Conservation (phyloP, 2,797 vertebrate genomes). For the Masticophis lateralis region DNA sequence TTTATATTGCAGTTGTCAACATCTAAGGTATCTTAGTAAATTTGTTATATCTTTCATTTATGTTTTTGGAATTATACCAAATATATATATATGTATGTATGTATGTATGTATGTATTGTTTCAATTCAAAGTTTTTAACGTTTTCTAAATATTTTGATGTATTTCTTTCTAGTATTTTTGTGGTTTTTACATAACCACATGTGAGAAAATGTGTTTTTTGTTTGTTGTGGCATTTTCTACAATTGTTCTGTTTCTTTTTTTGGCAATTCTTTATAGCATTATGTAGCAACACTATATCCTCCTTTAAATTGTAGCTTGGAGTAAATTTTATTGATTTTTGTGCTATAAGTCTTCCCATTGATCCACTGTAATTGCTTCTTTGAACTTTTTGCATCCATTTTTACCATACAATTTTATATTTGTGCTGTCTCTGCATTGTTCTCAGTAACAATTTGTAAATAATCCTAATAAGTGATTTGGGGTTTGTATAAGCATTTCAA, state of each 20-base stretch:
- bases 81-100: neutral
- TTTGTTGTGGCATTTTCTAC: neutral
- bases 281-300: neutral
- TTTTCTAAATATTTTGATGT: neutral
- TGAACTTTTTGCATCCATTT: neutral
- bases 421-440: neutral
- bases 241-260: neutral
- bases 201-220: neutral
- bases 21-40: neutral
- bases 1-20: neutral
- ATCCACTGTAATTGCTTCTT: neutral
- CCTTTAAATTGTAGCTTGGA: neutral
- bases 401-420: neutral
- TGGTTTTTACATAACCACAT: neutral
- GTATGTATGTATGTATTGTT: neutral
- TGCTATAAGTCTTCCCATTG: neutral
- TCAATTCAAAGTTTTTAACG: neutral
- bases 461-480: neutral
- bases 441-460: neutral
- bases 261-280: neutral
- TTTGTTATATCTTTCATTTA: neutral
- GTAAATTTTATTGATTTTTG: neutral
- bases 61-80: neutral
- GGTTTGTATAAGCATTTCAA: neutral
- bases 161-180: neutral